Conservation (phyloP, 1,140 invertebrate species). For the Coboldia fuscipes region DNA sequence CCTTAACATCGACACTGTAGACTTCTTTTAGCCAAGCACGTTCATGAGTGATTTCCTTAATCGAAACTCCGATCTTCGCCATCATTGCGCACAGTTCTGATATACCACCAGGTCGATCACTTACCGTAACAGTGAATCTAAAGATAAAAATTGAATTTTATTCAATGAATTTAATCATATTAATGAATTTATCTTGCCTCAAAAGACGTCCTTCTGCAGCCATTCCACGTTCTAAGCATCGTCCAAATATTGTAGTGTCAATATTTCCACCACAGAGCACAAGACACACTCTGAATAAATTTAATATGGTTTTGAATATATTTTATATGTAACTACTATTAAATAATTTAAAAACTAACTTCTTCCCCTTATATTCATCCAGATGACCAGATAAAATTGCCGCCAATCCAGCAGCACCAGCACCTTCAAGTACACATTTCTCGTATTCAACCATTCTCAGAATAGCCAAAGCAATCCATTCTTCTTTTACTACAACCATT, state of each 20-base stretch:
- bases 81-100: constrained; percentile 63
- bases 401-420: constrained; percentile 69
- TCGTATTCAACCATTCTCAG: constrained; percentile 69
- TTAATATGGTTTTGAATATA: constrained; percentile 1
- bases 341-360: constrained; percentile 26
- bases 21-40: constrained; percentile 82
- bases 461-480: constrained; percentile 77
- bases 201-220: constrained; percentile 1
- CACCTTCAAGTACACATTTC: constrained; percentile 85
- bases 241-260: constrained; percentile 72
- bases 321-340: constrained; percentile 1
- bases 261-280: constrained; percentile 80
- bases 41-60: constrained; percentile 89
- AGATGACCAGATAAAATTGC: constrained; percentile 66
- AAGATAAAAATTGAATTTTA: constrained; percentile 35
- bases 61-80: constrained; percentile 57
- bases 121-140: constrained; percentile 69
- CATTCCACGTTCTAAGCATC: constrained; percentile 63
- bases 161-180: no score
- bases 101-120: constrained; percentile 70
- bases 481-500: constrained; percentile 61
- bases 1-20: no score
- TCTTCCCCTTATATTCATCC: constrained; percentile 67
- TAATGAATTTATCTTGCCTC: no score
- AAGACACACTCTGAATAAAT: neutral